Percentiles rank a stretch among this genome's conserved stretches.
phyloP scores from a whole-genome alignment of 2,888 invertebrate species.

The Erebia epiphron region DNA sequence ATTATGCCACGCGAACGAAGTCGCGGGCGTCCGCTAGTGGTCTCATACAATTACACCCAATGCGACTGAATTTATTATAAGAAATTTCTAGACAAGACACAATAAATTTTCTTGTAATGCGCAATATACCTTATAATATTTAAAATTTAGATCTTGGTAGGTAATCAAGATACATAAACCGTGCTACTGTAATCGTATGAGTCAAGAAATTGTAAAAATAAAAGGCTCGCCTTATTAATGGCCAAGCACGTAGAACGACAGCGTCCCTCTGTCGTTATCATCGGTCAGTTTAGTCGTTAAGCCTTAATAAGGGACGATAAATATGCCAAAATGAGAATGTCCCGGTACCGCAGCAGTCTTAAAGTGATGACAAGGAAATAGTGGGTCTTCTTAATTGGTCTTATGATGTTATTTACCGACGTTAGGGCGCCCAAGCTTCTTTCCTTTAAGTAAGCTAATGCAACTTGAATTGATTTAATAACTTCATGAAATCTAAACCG shows the following conservation, averaged over 20 bases:
- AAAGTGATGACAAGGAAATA: constrained; percentile 18
- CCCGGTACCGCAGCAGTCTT: constrained; percentile 17
- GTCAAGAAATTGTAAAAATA: not conserved
- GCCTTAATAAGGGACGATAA: constrained; percentile 41
- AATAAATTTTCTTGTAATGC: no score
- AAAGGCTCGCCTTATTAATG: constrained; percentile 7
- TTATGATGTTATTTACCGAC: constrained; percentile 1
- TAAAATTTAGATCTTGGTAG: not conserved
- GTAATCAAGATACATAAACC: not conserved
- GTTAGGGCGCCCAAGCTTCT: not conserved
- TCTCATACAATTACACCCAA: no score
- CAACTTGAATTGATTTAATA: not conserved
- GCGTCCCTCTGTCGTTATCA: constrained; percentile 34
- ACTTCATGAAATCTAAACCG: no score
- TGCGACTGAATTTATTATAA: no score
- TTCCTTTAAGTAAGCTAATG: not conserved
- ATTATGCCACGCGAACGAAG: no score
- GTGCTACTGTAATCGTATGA: not conserved
- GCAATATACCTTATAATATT: no score
- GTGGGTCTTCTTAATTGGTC: constrained; percentile 10
- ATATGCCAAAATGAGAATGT: constrained; percentile 36
- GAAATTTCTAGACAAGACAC: no score
- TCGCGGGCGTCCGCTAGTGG: no score
- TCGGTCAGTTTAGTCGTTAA: constrained; percentile 39
- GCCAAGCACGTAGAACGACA: constrained; percentile 24